phyloP scores from a whole-genome alignment of 2,797 vertebrate genomes.

The Botia kubotai region DNA sequence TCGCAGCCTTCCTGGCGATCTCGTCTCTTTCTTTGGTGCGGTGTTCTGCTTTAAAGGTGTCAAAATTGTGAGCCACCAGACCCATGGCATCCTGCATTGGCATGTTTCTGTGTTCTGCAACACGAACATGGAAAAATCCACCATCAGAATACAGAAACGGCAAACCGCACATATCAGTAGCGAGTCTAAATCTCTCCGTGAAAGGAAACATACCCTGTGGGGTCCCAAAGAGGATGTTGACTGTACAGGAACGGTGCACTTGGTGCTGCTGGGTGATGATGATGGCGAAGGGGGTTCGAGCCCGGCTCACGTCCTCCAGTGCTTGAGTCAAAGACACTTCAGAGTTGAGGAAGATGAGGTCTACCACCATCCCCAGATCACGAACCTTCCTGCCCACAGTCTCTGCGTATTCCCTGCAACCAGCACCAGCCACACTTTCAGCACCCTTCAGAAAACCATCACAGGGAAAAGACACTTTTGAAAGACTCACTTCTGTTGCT shows the following conservation, averaged over 20 bases:
- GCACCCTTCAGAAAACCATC: not conserved
- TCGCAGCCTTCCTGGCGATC: conserved; percentile 92
- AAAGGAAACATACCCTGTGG: conserved; percentile 86
- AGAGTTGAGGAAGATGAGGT: conserved; percentile 98
- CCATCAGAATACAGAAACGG: not conserved
- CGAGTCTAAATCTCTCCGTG: not conserved
- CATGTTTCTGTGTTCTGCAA: conserved; percentile 96
- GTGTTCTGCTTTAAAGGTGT: conserved; percentile 90
- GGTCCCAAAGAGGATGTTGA: conserved; percentile 98
- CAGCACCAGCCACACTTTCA: not conserved
- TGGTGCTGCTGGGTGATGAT: conserved; percentile 98
- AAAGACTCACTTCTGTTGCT: conserved; percentile 92
- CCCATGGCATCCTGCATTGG: conserved; percentile 97
- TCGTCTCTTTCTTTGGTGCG: conserved; percentile 95
- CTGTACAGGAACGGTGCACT: conserved; percentile 96
- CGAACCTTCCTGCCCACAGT: conserved; percentile 94
- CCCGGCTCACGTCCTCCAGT: conserved; percentile 93
- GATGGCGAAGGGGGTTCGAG: conserved; percentile 95
- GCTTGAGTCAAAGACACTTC: conserved; percentile 96
- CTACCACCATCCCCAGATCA: conserved; percentile 97
- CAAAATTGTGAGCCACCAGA: conserved; percentile 92
- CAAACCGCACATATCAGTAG: not conserved
- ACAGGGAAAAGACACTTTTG: not conserved
- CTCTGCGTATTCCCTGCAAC: conserved; percentile 91
- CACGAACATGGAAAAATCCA: not conserved